Evolutionary conservation across 2,888 invertebrate species (phyloP), one percentile per base, ranked within the genome.

Genomic region (Eupeodes luniger): DNA sequence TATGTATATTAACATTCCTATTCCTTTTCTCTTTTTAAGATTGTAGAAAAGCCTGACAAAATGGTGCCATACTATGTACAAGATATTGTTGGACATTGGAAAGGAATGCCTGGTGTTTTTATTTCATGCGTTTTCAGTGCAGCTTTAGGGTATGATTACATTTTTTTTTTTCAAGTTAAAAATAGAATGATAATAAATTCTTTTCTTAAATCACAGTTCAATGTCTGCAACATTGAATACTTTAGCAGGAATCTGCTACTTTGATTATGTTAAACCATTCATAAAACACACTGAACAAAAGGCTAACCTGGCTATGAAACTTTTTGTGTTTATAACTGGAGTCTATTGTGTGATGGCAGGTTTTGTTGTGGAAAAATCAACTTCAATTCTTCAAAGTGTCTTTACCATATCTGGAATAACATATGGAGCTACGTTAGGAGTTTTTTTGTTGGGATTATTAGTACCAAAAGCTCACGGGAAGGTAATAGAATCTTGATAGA

Each of bases 391-490:
- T n/a, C 94, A 94, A 92, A 91, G 93, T 19, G 90, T 92, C 1
- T 82, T 92, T 14, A 93, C 92, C n/a, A 91, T 93, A 14, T 91
- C 92, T 80, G 94, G 94, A 7, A 91, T 94, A 34, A 91, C 93
- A 5, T 92, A 95, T 2, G 95, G 96, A 7, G 95, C 95, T 10
- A 94, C 95, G 2, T 94, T 95, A 85, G 96, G 96, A 4, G 94
- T 95, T 7, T 96, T 96, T 90, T 94, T 95, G 14, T 92, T 96
- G 12, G 96, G 96, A 27, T 95, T 96, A 94, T 92, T 96, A 85
- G 93, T 95, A 69, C 96, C 96, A 0, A 95, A 94, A 94, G 93
- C 94, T 1, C 95, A 95, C 90, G 93, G 78, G 34, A 81, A 89
- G 75, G 90, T 90, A 61, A 12, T 10, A 47, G 5, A 2, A 12